These are phyloP conservation scores for Notarius quadriscutis DNA, from an alignment of 2,113 vertebrate genomes.

Conservation along the genomic window DNA sequence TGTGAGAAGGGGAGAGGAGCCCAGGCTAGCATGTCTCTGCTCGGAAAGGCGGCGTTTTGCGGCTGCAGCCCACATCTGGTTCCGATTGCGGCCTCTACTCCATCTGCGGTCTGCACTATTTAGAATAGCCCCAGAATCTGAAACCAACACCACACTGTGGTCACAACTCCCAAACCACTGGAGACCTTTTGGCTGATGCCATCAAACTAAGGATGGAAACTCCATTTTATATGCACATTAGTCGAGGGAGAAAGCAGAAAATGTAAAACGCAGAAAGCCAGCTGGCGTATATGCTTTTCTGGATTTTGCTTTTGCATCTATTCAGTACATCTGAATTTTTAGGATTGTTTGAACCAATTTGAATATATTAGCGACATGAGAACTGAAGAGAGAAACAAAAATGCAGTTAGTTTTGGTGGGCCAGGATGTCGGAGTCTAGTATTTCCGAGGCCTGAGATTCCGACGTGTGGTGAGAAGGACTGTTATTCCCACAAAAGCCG, in stretches of 20 bases:
- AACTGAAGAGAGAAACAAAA: not conserved
- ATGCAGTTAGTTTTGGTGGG: not conserved
- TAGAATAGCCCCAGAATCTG: conserved; percentile 77
- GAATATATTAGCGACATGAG: not conserved
- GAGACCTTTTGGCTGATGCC: conserved; percentile 68
- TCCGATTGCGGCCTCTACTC: conserved; percentile 74
- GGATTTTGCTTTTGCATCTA: not conserved
- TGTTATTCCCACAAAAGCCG: not conserved
- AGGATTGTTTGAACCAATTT: not conserved
- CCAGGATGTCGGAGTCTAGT: not conserved
- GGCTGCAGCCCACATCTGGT: conserved; percentile 76
- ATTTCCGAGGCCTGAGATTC: not conserved
- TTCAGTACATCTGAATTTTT: not conserved
- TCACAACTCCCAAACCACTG: conserved; percentile 67
- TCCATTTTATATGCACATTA: conserved; percentile 60
- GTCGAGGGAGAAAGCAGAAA: conserved; percentile 16
- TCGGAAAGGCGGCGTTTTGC: conserved; percentile 58
- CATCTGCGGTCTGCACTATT: conserved; percentile 76
- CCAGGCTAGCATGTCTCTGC: not conserved
- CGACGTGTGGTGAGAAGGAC: not conserved
- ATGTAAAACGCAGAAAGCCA: not conserved
- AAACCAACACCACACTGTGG: conserved; percentile 74
- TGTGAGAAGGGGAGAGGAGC: not conserved
- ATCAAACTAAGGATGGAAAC: conserved; percentile 67
- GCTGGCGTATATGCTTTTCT: not conserved